Base-by-base conservation (phyloP, 2,113 vertebrate genomes). In the Cyanoramphus novaezelandiae region DNA sequence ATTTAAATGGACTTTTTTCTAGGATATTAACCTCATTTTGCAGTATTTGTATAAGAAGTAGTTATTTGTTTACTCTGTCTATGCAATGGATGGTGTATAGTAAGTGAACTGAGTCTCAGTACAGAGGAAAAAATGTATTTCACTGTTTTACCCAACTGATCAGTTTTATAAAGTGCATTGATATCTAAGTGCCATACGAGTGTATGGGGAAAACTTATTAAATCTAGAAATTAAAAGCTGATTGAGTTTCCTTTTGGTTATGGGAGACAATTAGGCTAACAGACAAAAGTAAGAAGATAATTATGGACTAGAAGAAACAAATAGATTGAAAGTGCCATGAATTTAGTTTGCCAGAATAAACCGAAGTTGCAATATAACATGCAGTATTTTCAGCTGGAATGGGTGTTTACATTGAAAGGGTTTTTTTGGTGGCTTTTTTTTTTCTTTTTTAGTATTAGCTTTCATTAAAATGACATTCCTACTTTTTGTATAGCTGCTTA, bases 1-100 rank as follows among this genome's bases (percentile, higher is more conserved):
- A 92, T 97, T 97, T 97, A 96, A 97, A 90, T 96, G 74, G 83
- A 94, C 41, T 87, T 97, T 77, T 97, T 97, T 97, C 64, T 80
- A 50, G 72, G 49, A 25, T n/a, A 78, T 96, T 33, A 89, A 74
- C 44, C 72, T 96, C 68, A 80, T 11, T 97, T 97, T 97, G 52
- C 55, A 90, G 50, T 77, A 77, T 92, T 97, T 95, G 25, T 95
- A 92, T 86, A 97, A 92, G 65, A 96, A 97, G 79, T 90, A 88
- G 80, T 81, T 82, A 59, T 59, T 68, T 8, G 13, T 95, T 97
- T 96, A 53, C 37, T 93, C 37, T 72, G 27, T 94, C 29, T 88
- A 2, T 5, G 0, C 60, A 94, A 23, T 53, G 80, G 76, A 85
- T 89, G 65, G 55, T 96, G 41, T 50, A 68, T 88, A 79, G 37